Percentiles rank a stretch among this genome's conserved stretches.
Conservation (phyloP, 2,797 vertebrate species). For the Gadopsis bispinosus region DNA sequence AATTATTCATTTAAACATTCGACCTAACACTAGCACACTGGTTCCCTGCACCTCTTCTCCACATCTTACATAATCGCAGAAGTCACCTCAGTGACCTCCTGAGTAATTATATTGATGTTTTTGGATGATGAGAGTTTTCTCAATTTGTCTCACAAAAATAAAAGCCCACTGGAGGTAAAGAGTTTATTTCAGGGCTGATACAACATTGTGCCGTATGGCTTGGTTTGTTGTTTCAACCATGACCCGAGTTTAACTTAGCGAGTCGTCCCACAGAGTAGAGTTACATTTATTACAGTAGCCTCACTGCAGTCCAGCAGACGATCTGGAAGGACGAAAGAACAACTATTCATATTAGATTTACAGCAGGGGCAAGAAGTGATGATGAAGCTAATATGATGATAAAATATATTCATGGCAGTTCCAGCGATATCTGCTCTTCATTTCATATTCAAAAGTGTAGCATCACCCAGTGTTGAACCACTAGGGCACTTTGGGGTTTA, state of each 20-base stretch:
- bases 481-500: not conserved
- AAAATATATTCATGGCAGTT: not conserved
- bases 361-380: not conserved
- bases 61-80: slow-evolving; percentile 1
- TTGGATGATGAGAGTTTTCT: slow-evolving; percentile 24
- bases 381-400: not conserved
- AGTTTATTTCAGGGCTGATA: slow-evolving; percentile 45
- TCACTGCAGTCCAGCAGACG: not conserved
- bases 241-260: slow-evolving; percentile 34
- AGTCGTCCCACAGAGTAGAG: slow-evolving; percentile 29
- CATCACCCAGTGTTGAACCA: not conserved
- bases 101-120: slow-evolving; percentile 30
- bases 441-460: not conserved
- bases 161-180: not conserved
- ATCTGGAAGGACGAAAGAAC: not conserved
- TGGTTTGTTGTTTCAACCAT: slow-evolving; percentile 52
- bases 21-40: not conserved
- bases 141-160: slow-evolving; percentile 25
- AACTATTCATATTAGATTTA: not conserved
- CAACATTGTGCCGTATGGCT: slow-evolving; percentile 19
- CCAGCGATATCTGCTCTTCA: not conserved
- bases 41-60: not conserved
- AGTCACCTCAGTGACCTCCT: slow-evolving; percentile 20
- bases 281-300: slow-evolving; percentile 19
- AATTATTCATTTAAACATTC: not conserved